These are phyloP conservation scores for Eonycteris spelaea DNA, from an alignment of 2,113 vertebrate genomes.

Conservation along the genomic window DNA sequence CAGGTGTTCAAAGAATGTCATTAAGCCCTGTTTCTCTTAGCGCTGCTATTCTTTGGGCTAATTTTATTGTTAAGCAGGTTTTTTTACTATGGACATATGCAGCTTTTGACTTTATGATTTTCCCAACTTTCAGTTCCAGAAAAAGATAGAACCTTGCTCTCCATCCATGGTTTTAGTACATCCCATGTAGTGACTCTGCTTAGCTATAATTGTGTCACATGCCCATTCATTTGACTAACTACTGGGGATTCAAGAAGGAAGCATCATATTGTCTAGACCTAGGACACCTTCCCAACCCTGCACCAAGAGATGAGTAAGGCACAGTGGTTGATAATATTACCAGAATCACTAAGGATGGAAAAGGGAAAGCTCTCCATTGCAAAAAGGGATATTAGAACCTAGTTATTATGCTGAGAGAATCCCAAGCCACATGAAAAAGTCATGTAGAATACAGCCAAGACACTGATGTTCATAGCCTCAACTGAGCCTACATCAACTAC, in stretches of 20 bases:
- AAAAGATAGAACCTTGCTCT: neutral
- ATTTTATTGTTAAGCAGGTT: neutral
- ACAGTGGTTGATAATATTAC: neutral
- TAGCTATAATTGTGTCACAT: neutral
- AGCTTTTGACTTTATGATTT: neutral
- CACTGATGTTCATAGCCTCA: neutral
- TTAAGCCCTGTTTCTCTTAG: neutral
- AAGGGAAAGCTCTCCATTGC: neutral
- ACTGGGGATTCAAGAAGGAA: neutral
- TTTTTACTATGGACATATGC: neutral
- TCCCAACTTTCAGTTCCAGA: neutral
- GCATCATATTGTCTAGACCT: neutral
- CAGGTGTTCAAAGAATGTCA: neutral
- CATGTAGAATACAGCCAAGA: neutral
- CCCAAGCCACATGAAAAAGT: neutral
- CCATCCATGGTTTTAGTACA: neutral
- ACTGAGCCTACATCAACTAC: neutral
- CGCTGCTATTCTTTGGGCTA: neutral
- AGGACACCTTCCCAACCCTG: neutral
- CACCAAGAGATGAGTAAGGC: neutral
- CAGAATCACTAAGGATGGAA: neutral
- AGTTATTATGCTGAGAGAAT: neutral
- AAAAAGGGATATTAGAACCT: neutral
- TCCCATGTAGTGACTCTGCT: neutral
- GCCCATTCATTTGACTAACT: neutral